Evolutionary conservation across 2,113 vertebrate species (phyloP), one percentile per base, ranked within the genome.

Genomic region (Silurus asotus): DNA sequence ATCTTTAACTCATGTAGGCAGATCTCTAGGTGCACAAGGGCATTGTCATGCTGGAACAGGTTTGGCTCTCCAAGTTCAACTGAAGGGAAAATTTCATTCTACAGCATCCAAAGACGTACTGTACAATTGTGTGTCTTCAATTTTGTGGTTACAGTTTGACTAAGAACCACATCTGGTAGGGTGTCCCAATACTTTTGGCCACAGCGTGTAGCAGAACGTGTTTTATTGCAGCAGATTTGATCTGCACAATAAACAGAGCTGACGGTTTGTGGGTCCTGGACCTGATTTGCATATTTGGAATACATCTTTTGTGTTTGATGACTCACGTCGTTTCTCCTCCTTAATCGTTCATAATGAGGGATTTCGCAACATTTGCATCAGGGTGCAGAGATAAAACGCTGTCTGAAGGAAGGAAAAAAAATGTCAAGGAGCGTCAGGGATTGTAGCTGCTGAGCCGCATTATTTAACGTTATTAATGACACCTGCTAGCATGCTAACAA

Each of bases 391-490:
- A 14, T 2, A 19, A 51, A 72, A 23, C 25, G 23, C n/a, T 15
- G 19, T 62, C 19, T 17, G n/a, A 48, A 19, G 6, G 28, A 0
- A 23, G 23, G 19, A 2, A n/a, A 62, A 64, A 77, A 5, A 82
- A 70, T 37, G 62, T 69, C 65, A 6, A 65, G 72, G 72, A 19
- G 49, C 61, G 56, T 55, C 51, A 65, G 75, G 5, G 58, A 25
- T 28, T 64, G 37, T 62, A n/a, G 25, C 53, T 69, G n/a, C 53
- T 6, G 48, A 56, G 53, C 67, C 79, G 56, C 55, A 59, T 78
- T 82, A 83, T 59, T 85, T 75, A 87, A 58, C 75, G 78, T 89
- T 78, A 85, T 84, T 55, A 77, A 87, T 77, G 9, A 65, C 45
- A 79, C 78, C 28, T 77, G 70, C 82, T 64, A 53, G 69, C 61